Conservation (phyloP, 2,888 invertebrate species). For the Halictus ligatus region DNA sequence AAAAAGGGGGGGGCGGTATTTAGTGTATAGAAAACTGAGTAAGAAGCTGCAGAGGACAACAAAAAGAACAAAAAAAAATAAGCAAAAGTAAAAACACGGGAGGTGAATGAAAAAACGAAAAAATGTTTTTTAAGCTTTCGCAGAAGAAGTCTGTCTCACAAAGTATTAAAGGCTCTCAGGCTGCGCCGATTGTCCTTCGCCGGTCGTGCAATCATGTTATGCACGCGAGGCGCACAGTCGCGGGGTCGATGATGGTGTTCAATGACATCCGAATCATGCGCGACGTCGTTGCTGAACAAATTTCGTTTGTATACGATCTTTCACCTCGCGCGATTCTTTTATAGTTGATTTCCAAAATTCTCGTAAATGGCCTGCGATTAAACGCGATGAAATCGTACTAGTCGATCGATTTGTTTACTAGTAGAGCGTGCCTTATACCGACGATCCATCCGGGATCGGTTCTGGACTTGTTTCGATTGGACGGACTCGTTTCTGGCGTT, state of each 20-base stretch:
- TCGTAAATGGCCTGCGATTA: conserved; percentile 20
- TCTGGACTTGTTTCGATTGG: conserved; percentile 35
- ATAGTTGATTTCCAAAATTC: neutral
- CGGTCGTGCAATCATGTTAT: conserved; percentile 15
- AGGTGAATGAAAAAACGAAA: conserved; percentile 12
- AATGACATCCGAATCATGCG: conserved; percentile 23
- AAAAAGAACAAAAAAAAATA: neutral
- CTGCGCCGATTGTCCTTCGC: conserved; percentile 52
- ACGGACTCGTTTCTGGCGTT: conserved; percentile 15
- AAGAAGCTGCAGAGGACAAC: neutral
- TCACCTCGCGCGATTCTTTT: neutral
- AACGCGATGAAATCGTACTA: conserved; percentile 8
- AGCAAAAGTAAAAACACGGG: neutral
- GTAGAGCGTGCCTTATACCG: conserved; percentile 66
- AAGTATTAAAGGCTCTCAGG: conserved; percentile 68
- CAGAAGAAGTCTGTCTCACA: conserved; percentile 57
- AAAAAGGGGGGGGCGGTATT: conserved; percentile 39
- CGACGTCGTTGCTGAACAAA: neutral
- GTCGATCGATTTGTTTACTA: conserved; percentile 46
- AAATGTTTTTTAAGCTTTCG: conserved; percentile 68
- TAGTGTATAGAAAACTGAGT: conserved; percentile 46
- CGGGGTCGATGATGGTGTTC: conserved; percentile 38
- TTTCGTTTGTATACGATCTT: neutral
- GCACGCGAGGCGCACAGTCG: conserved; percentile 25
- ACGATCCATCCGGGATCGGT: conserved; percentile 45